Evolutionary conservation across 2,888 invertebrate genomes (phyloP), one percentile per base, ranked within the genome.

Genomic region (Magallana nippona): DNA sequence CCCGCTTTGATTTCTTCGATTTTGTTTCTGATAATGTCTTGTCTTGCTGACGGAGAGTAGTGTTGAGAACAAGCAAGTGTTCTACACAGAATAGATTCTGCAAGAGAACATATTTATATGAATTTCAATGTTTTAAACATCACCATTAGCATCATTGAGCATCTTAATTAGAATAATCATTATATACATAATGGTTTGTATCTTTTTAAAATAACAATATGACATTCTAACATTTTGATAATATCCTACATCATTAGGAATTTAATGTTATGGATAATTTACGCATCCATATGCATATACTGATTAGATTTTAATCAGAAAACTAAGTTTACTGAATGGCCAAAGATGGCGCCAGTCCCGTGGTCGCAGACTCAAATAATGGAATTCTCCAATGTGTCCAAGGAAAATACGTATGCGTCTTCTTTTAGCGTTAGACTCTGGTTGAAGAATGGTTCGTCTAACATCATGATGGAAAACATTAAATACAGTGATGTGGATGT

Each of bases 331-430:
- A 84, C 84, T 56, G 8, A 60, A 82, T 15, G 77, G 77, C 85
- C 85, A 85, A 3, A 13, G 58, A 11, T 32, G 11, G 44, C 63
- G 13, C 81, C 83, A 85, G n/a, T 83, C 60, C 10, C 8, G n/a
- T 44, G 85, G 85, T 17, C 85, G 78, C 11, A 85, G 78, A 83
- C 85, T 85, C 62, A 85, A 79, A 71, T 81, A 85, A 71, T 85
- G 85, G 17, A 62, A 83, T 63, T 85, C 85, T 63, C 85, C 85
- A 55, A 83, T 44, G 32, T 85, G 85, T 8, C 85, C 83, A 2
- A 85, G 79, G n/a, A 71, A 55, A 1, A 85, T 32, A 0, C 19
- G 32, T 2, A 63, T 17, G 8, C n/a, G 2, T 17, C 17, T 2
- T n/a, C 15, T 22, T 17, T 2, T 10, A 11, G 19, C 55, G 13